These are phyloP conservation scores for Tineola bisselliella DNA, from an alignment of 2,888 invertebrate species.

Conservation along the genomic window DNA sequence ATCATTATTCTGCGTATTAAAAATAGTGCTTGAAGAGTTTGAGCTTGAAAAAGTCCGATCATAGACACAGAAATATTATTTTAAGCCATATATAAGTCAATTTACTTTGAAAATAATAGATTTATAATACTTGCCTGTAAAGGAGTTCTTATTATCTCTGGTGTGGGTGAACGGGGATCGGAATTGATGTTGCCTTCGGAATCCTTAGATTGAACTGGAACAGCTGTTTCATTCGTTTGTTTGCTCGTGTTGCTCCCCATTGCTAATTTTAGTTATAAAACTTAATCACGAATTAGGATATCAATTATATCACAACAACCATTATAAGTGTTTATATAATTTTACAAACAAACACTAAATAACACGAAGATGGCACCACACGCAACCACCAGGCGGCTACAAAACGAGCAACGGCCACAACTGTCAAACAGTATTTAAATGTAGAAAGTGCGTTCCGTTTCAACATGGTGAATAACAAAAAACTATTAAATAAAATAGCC, in stretches of 20 bases:
- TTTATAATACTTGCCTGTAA: conserved; percentile 54
- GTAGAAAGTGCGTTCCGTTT: not conserved
- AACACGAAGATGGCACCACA: not conserved
- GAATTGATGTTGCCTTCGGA: conserved; percentile 32
- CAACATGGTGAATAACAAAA: too few species aligned
- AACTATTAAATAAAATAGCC: too few species aligned
- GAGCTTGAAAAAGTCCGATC: too few species aligned
- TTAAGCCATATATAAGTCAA: too few species aligned
- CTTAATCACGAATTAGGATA: not conserved
- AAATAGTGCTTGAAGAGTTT: too few species aligned
- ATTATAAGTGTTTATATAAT: not conserved
- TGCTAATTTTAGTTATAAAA: conserved; percentile 18
- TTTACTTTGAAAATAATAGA: too few species aligned
- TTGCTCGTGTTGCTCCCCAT: conserved; percentile 60
- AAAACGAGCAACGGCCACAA: conserved; percentile 36
- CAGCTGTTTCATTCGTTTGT: conserved; percentile 32
- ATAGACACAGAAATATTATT: too few species aligned
- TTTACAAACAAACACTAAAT: not conserved
- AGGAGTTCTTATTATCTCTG: conserved; percentile 68
- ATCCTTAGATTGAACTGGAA: conserved; percentile 33
- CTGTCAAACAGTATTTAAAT: conserved; percentile 28
- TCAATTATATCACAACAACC: not conserved
- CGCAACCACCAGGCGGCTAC: not conserved
- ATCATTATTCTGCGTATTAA: too few species aligned
- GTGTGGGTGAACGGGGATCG: conserved; percentile 71